These are phyloP conservation scores for Leptogaster cylindrica DNA, from an alignment of 2,888 invertebrate species.

Conservation along the genomic window DNA sequence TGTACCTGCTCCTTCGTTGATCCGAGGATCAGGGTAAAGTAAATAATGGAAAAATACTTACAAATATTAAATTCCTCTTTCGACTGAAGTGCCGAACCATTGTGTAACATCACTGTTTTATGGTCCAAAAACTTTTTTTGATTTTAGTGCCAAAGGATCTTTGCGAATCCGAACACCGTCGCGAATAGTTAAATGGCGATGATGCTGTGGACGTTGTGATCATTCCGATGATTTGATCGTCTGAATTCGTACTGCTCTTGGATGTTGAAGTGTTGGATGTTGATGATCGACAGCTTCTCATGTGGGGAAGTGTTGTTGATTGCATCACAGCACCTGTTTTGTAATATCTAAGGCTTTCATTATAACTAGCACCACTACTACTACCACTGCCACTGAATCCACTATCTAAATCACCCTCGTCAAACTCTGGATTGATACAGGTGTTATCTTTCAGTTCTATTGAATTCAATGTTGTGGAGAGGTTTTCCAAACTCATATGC, in stretches of 20 bases:
- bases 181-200: conserved; percentile 58
- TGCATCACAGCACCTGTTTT: conserved; percentile 57
- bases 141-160: conserved; percentile 57
- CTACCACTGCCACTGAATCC: conserved; percentile 72
- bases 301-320: conserved; percentile 56
- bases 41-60: conserved; percentile 51
- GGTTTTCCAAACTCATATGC: conserved; percentile 60
- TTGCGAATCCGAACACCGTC: conserved; percentile 59
- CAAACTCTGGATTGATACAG: conserved; percentile 61
- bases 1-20: conserved; percentile 29
- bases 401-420: conserved; percentile 73
- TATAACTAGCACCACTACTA: conserved; percentile 83
- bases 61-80: conserved; percentile 60
- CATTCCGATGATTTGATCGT: conserved; percentile 55
- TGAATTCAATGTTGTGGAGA: conserved; percentile 59
- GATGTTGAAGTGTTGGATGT: conserved; percentile 61
- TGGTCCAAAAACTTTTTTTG: conserved; percentile 61
- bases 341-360: conserved; percentile 70
- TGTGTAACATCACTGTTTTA: conserved; percentile 62
- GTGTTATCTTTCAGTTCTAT: conserved; percentile 62
- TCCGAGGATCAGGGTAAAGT: not conserved
- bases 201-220: conserved; percentile 50
- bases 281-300: conserved; percentile 60
- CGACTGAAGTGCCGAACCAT: conserved; percentile 57
- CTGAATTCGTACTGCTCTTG: conserved; percentile 61